Base-by-base conservation (phyloP, 2,888 invertebrate genomes). In the Diaperis boleti region DNA sequence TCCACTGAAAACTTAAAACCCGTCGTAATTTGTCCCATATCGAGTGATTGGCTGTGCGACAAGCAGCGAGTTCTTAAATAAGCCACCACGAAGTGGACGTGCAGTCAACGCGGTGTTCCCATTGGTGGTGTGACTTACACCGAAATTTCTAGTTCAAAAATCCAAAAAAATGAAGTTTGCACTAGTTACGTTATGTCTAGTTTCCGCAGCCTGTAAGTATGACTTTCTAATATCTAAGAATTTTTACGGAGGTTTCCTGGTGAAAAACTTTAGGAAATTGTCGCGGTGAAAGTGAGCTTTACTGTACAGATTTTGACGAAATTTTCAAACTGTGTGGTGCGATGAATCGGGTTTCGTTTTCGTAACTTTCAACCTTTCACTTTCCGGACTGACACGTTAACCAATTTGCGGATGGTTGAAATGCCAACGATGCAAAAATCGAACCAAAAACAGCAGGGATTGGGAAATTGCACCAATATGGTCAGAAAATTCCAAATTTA, bases 1-100 rank as follows among this genome's bases (percentile, higher is more conserved):
- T 14, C 59, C 66, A 65, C 22, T 62, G 13, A 14, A 33, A 59
- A 22, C 33, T 11, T 17, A 37, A 33, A 49, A 42, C 7, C 15
- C 39, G 42, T 44, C 11, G 7, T 35, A 49, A 62, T 41, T 26
- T 42, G 31, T 39, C 47, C 33, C 14, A 59, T 39, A 57, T 18
- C 18, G 59, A 66, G 55, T 64, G 33, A 57, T 66, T 59, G 67
- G 54, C 59, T 71, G 72, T 61, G 47, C 72, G 59, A 69, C 70
- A 71, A 39, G 47, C 54, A 44, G 62, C 64, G 71, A 77, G 77
- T 75, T 78, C 76, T 77, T 78, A 79, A 76, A 78, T 78, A 76
- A 72, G 72, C 67, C 71, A 71, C 69, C 64, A 66, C 65, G 65
- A 64, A 64, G 64, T 69, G 70, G 67, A 70, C 67, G 67, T 69